Evolutionary conservation across 2,888 invertebrate genomes (phyloP).

Genomic region (Agriopis aurantiaria): DNA sequence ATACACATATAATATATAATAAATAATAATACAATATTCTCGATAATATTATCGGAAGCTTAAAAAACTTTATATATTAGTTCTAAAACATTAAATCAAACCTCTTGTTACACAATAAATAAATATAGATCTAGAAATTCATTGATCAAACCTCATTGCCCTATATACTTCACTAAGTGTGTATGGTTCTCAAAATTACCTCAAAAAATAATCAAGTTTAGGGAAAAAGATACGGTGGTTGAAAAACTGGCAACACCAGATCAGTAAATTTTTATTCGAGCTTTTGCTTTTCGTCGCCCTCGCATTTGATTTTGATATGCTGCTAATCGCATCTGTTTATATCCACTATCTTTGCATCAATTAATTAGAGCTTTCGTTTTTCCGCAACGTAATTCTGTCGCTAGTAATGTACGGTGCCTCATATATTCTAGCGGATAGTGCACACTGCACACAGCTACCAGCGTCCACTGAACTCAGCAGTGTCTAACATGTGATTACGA

Average conservation of each 20-base stretch:
- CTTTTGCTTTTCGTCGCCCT: constrained; percentile 49
- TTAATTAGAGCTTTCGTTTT: constrained; percentile 40
- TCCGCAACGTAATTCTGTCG: constrained; percentile 40
- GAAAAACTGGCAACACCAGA: constrained; percentile 17
- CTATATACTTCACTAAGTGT: too few species aligned
- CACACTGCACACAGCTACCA: constrained; percentile 25
- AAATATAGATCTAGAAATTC: too few species aligned
- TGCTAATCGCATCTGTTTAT: constrained; percentile 50
- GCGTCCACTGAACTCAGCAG: constrained; percentile 32
- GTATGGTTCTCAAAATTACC: too few species aligned
- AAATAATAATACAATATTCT: too few species aligned
- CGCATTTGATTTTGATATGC: constrained; percentile 49
- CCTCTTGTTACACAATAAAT: too few species aligned
- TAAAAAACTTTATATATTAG: too few species aligned
- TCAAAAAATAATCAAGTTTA: too few species aligned
- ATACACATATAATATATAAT: too few species aligned
- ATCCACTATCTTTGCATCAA: constrained; percentile 30
- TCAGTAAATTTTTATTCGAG: constrained; percentile 53
- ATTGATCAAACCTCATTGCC: too few species aligned
- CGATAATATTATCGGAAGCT: too few species aligned
- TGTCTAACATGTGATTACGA: constrained; percentile 75
- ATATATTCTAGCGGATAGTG: constrained; percentile 18
- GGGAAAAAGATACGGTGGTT: neutral
- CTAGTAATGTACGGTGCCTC: constrained; percentile 55
- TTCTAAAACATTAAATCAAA: too few species aligned